Conservation (phyloP, 2,113 vertebrate genomes). For the Macrotis lagotis region DNA sequence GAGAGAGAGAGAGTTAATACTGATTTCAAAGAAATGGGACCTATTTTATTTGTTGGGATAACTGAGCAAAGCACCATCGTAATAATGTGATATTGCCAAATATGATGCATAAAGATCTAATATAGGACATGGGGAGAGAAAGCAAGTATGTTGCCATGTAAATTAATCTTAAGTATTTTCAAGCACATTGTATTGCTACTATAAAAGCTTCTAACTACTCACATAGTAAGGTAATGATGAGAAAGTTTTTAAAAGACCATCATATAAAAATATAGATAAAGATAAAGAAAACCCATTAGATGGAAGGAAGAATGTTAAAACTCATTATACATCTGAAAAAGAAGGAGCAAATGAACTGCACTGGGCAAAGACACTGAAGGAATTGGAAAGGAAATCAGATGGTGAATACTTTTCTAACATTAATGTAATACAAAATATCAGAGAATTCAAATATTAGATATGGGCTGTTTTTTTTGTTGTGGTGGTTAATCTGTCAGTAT, state of each 20-base stretch:
- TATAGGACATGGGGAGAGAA: neutral
- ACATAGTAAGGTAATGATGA: neutral
- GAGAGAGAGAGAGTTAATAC: neutral
- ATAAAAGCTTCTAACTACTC: neutral
- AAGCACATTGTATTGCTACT: neutral
- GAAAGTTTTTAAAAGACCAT: constrained; percentile 27
- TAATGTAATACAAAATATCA: neutral
- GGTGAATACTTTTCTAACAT: neutral
- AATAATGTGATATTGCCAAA: neutral
- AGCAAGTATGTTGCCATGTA: neutral
- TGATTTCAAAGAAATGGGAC: constrained; percentile 6
- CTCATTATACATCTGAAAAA: neutral
- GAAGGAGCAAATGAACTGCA: neutral
- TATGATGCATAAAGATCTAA: neutral
- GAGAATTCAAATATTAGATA: neutral
- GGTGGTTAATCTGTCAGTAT: neutral
- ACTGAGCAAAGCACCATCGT: constrained; percentile 7
- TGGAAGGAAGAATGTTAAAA: neutral
- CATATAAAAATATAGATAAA: neutral
- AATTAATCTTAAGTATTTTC: constrained; percentile 39
- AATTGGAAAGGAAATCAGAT: neutral
- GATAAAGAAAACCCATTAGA: neutral
- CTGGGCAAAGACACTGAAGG: too few species aligned
- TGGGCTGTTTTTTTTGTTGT: neutral
- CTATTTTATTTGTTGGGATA: constrained; percentile 32